Evolutionary conservation across 2,888 invertebrate genomes (phyloP), one percentile per base, ranked within the genome.

Genomic region (Nyleta sp.): DNA sequence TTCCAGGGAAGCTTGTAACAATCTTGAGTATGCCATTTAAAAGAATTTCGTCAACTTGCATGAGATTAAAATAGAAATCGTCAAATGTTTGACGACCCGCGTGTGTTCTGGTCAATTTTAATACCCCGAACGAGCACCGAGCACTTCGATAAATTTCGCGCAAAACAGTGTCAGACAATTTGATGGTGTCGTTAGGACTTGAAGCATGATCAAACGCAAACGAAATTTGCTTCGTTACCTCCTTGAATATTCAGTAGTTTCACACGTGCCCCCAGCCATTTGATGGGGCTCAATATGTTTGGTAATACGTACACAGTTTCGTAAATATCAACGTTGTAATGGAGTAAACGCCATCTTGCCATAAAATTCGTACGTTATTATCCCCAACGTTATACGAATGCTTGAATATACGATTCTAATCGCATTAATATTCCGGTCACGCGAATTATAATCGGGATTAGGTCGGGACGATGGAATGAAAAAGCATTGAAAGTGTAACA

Each of bases 191-290:
- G 83, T 85, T 84, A 83, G 79, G 75, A 84, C 83, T 83, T 80
- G 64, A 55, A 67, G 60, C 68, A 52, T 64, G 57, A 80, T 83
- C 82, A 74, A 78, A 81, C 60, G 83, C 82, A 86, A 88, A 86
- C 86, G 84, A 86, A 88, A 87, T 88, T 88, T 87, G 88, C 86
- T 87, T 88, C 88, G 89, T 89, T 89, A 89, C 85, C 86, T 87
- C 84, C 86, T 87, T 89, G 90, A 90, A 89, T 90, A 90, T 89
- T 89, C 89, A 90, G 81, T 85, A 89, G 87, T 86, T 86, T 84
- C 84, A 86, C 87, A 82, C 86, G 86, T 86, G 88, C 88, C 86
- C 82, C 84, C 80, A 87, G 88, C 87, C 85, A 87, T 88, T 88
- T 86, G 82, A 81, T 81, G 82, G 81, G 84, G 84, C 85, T 89